Percentiles rank a stretch among this genome's conserved stretches.
Evolutionary conservation across 1,140 invertebrate species (phyloP).

Genomic region (Melipona quadrifasciata): DNA sequence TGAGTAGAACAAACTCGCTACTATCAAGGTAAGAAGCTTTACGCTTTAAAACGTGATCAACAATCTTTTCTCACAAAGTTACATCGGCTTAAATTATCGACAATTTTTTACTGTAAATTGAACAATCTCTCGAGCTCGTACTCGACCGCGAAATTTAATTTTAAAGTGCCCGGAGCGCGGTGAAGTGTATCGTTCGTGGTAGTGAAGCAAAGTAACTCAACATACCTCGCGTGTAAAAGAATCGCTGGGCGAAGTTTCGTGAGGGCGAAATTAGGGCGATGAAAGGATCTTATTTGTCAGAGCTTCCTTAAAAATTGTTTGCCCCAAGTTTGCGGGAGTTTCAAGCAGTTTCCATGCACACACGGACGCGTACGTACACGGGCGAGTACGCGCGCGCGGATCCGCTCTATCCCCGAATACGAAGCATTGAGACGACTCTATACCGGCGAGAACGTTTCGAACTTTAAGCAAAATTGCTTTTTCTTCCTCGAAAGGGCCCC

Average conservation of each 20-base stretch:
- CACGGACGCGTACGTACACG: too few relatives aligned
- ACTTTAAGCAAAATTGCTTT: conserved; percentile 54
- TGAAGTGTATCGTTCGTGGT: background rate
- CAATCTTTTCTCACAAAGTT: too few relatives aligned
- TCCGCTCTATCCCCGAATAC: background rate
- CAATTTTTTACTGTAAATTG: background rate
- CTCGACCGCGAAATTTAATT: background rate
- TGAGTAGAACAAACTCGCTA: too few relatives aligned
- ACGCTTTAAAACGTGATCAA: too few relatives aligned
- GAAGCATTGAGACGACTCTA: conserved; percentile 23
- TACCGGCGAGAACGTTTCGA: conserved; percentile 40
- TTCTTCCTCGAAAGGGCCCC: conserved; percentile 23
- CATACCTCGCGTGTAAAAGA: background rate
- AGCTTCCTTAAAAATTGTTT: conserved; percentile 42
- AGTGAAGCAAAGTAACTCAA: background rate
- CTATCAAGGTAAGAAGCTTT: too few relatives aligned
- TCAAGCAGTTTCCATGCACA: conserved; percentile 32
- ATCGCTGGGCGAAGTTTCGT: background rate
- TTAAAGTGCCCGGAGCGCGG: background rate
- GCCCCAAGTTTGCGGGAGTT: conserved; percentile 32
- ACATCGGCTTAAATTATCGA: too few relatives aligned
- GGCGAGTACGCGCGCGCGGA: too few relatives aligned
- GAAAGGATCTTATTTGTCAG: conserved; percentile 42
- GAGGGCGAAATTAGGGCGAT: conserved; percentile 28
- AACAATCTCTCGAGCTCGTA: background rate